Evolutionary conservation across 2,797 vertebrate genomes (phyloP).

Genomic region (Enteromius anoplus): DNA sequence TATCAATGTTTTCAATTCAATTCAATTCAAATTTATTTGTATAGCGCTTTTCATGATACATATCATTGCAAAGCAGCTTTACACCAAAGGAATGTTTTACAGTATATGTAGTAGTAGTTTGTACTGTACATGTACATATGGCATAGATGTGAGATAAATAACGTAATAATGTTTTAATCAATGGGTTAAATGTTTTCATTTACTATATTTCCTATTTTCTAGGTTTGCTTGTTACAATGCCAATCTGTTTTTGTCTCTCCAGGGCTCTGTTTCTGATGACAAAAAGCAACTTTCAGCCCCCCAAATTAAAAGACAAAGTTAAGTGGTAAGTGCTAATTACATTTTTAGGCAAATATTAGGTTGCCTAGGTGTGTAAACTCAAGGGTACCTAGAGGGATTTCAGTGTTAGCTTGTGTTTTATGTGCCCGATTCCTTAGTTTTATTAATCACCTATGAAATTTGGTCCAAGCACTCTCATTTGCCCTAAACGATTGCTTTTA

Average conservation of each 20-base stretch:
- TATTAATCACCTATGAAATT: conserved; percentile 27
- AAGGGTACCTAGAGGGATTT: conserved; percentile 1
- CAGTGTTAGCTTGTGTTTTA: background rate
- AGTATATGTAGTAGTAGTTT: too few relatives aligned
- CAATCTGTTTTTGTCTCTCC: conserved; percentile 1
- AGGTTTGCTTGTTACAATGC: background rate
- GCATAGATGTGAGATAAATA: too few relatives aligned
- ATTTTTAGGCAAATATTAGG: background rate
- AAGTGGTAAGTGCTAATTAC: conserved; percentile 77
- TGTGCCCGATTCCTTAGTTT: background rate
- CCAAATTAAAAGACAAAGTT: conserved; percentile 88
- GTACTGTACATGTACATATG: too few relatives aligned
- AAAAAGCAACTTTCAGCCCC: conserved; percentile 90
- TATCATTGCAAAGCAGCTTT: too few relatives aligned
- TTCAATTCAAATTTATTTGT: too few relatives aligned
- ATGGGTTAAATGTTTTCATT: background rate
- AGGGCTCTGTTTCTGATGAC: conserved; percentile 91
- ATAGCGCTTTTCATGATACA: too few relatives aligned
- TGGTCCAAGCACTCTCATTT: conserved; percentile 16
- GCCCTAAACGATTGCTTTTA: conserved; percentile 1
- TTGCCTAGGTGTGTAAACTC: conserved; percentile 12
- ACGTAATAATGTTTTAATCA: too few relatives aligned
- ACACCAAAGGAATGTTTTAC: too few relatives aligned
- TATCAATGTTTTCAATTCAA: background rate
- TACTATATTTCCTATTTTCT: background rate